phyloP scores from a whole-genome alignment of 2,797 vertebrate species.

The Phylloscopus collybita region DNA sequence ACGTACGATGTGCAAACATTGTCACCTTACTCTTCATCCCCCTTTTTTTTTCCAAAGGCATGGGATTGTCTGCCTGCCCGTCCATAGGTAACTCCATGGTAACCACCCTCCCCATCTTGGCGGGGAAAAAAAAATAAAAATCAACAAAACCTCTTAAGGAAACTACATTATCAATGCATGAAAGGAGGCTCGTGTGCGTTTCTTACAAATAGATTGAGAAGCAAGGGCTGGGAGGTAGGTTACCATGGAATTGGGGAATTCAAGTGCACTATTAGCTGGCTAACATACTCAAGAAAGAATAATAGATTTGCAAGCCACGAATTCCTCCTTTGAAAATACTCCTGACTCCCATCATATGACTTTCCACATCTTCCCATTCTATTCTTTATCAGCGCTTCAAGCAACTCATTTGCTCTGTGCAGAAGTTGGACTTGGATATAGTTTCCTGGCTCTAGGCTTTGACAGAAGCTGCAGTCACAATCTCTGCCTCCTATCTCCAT shows the following conservation, averaged over 20 bases:
- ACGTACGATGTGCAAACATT: background rate
- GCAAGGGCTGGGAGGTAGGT: background rate
- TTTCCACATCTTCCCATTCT: background rate
- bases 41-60: background rate
- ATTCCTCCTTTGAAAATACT: background rate
- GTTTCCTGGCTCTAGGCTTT: background rate
- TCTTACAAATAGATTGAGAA: background rate
- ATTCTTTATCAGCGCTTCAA: background rate
- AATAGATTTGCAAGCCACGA: background rate
- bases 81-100: slow-evolving; percentile 55
- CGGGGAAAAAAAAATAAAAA: background rate
- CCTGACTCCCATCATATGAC: background rate
- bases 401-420: background rate
- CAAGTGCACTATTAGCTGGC: background rate
- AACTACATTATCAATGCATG: background rate
- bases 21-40: background rate
- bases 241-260: slow-evolving; percentile 29
- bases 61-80: background rate
- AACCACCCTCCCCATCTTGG: background rate
- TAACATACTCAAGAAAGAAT: background rate
- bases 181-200: background rate
- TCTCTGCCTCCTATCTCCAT: background rate
- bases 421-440: background rate
- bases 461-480: background rate
- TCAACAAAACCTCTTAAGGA: slow-evolving; percentile 27